A percentile compares a stretch with the other conserved stretches of the same genome.
Conservation (phyloP, 1,140 invertebrate genomes). For the Zaprionus davidi region DNA sequence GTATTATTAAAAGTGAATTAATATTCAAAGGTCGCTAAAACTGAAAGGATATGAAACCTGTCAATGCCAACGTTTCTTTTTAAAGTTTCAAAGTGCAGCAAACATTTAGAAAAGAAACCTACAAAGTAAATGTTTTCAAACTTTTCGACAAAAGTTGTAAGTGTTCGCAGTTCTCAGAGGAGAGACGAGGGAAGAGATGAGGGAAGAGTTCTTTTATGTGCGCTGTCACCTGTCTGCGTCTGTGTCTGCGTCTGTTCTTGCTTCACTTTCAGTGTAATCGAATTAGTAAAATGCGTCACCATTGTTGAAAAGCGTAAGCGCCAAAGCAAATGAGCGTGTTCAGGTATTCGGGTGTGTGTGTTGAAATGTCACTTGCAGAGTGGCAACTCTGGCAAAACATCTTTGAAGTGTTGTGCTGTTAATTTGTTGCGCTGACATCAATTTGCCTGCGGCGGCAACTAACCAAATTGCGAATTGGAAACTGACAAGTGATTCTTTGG, state of each 20-base stretch:
- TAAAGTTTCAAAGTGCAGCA: background rate
- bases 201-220: background rate
- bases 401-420: slow-evolving; percentile 33
- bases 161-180: background rate
- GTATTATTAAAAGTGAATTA: background rate
- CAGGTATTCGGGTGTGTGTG: background rate
- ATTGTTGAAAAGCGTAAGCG: background rate
- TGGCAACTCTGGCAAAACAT: slow-evolving; percentile 1
- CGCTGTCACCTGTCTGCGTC: background rate
- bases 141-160: slow-evolving; percentile 6
- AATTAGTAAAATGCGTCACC: slow-evolving; percentile 4
- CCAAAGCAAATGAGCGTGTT: background rate
- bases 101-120: slow-evolving; percentile 1
- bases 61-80: background rate
- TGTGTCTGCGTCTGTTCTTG: background rate
- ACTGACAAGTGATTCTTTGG: slow-evolving; percentile 1
- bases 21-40: background rate
- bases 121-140: background rate
- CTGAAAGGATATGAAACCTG: background rate
- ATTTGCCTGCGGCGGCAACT: slow-evolving; percentile 16
- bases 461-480: slow-evolving; percentile 9
- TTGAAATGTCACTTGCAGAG: slow-evolving; percentile 18
- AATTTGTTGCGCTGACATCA: slow-evolving; percentile 30
- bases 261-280: background rate
- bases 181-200: background rate